These are phyloP conservation scores for Drosophila dives DNA, from an alignment of 2,888 invertebrate species.

Conservation along the genomic window DNA sequence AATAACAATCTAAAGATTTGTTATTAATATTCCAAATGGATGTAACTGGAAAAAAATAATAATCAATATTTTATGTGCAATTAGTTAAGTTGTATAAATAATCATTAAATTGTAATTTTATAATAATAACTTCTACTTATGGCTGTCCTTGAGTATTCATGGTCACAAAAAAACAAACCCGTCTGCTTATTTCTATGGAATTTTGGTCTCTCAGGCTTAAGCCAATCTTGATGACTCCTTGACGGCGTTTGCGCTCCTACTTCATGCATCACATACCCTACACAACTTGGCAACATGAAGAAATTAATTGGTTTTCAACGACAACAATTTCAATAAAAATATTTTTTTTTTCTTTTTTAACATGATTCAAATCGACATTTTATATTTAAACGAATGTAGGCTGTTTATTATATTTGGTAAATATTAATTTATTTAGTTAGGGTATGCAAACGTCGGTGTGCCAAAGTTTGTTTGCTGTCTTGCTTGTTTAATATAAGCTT, in stretches of 20 bases:
- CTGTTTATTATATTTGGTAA: neutral
- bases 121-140: neutral
- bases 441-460: neutral
- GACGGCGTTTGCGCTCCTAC: neutral
- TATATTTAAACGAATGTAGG: neutral
- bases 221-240: neutral
- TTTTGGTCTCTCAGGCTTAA: neutral
- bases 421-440: neutral
- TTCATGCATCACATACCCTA: neutral
- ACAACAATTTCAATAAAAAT: neutral
- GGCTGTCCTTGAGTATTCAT: neutral
- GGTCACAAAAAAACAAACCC: neutral
- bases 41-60: neutral
- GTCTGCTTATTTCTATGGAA: neutral
- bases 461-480: neutral
- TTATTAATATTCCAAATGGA: neutral
- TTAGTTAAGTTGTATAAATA: neutral
- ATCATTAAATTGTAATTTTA: neutral
- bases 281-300: neutral
- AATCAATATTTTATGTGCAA: neutral
- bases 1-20: neutral
- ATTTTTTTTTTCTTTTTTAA: neutral
- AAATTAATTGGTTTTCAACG: neutral
- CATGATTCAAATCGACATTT: neutral
- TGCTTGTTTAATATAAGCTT: slow-evolving; percentile 1